Evolutionary conservation across 2,797 vertebrate genomes (phyloP).

Genomic region (Clarias laeviceps): DNA sequence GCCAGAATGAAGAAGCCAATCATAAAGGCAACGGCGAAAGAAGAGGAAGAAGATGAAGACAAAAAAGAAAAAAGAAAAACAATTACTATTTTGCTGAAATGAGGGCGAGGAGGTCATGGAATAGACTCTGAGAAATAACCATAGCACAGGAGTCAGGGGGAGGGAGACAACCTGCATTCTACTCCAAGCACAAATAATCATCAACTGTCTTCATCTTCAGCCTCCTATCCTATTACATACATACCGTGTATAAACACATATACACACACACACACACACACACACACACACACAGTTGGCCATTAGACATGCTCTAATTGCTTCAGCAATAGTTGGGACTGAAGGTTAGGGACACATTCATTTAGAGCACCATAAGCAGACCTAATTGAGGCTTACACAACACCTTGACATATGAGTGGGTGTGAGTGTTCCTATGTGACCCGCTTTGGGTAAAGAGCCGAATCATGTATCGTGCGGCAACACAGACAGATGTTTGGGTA

Average conservation of each 20-base stretch:
- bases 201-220: constrained; percentile 51
- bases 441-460: constrained; percentile 65
- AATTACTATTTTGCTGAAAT: constrained; percentile 50
- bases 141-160: constrained; percentile 2
- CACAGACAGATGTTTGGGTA: constrained; percentile 41
- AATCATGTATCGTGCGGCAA: constrained; percentile 57
- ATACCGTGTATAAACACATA: not conserved
- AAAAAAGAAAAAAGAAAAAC: constrained; percentile 37
- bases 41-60: constrained; percentile 50
- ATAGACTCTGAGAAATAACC: constrained; percentile 32
- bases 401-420: constrained; percentile 56
- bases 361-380: constrained; percentile 64
- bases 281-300: constrained; percentile 21
- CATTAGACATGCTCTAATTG: constrained; percentile 63
- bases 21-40: constrained; percentile 40
- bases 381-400: constrained; percentile 67
- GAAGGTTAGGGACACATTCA: constrained; percentile 65
- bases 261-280: constrained; percentile 28
- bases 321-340: constrained; percentile 62
- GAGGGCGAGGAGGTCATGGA: constrained; percentile 45
- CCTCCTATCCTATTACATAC: constrained; percentile 48
- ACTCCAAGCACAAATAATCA: constrained; percentile 26
- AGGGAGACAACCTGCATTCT: not conserved
- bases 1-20: constrained; percentile 49
- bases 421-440: constrained; percentile 59